These are phyloP conservation scores for Engystomops pustulosus DNA, from an alignment of 2,113 vertebrate genomes.

Conservation along the genomic window DNA sequence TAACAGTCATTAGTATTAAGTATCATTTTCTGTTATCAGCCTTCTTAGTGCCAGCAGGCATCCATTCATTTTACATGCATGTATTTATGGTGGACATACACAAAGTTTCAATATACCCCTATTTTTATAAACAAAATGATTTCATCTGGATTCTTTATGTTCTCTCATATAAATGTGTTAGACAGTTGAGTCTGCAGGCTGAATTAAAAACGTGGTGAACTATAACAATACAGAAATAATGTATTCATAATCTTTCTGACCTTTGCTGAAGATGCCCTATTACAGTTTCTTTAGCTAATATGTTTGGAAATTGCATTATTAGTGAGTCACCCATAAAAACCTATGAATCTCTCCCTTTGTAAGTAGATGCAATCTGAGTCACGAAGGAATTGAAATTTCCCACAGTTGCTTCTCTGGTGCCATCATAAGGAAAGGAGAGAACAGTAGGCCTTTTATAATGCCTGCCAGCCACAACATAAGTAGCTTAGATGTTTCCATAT, in stretches of 20 bases:
- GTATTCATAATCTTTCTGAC: not conserved
- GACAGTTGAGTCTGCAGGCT: not conserved
- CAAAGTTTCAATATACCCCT: not conserved
- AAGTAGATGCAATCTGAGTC: not conserved
- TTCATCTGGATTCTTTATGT: conserved; percentile 13
- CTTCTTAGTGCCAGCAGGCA: not conserved
- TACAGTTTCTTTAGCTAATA: not conserved
- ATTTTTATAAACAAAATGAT: not conserved
- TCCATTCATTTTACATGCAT: not conserved
- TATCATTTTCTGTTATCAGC: conserved; percentile 17
- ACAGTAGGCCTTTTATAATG: not conserved
- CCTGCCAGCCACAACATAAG: too few relatives aligned
- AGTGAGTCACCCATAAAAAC: not conserved
- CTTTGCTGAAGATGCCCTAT: not conserved
- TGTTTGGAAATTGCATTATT: not conserved
- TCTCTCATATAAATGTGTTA: not conserved
- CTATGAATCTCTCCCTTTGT: not conserved
- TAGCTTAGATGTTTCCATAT: too few relatives aligned
- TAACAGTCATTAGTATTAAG: conserved; percentile 34
- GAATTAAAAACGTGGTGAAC: conserved; percentile 1
- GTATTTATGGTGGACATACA: not conserved
- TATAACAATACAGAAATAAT: not conserved
- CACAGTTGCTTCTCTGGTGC: not conserved
- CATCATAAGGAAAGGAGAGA: not conserved
- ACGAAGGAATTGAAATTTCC: not conserved